Evolutionary conservation across 92 coral and sea anemone species (phyloP).

Genomic region (Virgularia gustaviana): DNA sequence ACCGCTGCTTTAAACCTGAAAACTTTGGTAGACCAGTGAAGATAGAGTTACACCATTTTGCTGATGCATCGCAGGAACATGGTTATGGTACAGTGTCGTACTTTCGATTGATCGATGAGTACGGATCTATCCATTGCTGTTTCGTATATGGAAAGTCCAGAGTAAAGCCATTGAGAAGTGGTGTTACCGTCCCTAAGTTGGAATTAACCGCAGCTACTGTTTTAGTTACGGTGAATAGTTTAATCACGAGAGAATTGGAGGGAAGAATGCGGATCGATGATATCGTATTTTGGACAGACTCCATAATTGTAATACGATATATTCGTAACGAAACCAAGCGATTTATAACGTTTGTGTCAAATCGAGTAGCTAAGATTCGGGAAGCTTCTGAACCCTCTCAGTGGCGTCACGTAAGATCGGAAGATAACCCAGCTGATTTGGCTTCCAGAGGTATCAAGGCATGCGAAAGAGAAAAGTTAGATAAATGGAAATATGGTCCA

Average conservation of each 20-base stretch:
- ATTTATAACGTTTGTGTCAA: slow-evolving; percentile 54
- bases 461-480: slow-evolving; percentile 45
- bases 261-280: slow-evolving; percentile 51
- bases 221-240: slow-evolving; percentile 33
- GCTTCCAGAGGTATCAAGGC: slow-evolving; percentile 59
- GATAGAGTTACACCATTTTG: slow-evolving; percentile 46
- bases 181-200: slow-evolving; percentile 56
- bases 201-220: slow-evolving; percentile 59
- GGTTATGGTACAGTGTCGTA: slow-evolving; percentile 69
- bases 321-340: slow-evolving; percentile 47
- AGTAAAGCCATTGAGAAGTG: slow-evolving; percentile 48
- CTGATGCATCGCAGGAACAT: slow-evolving; percentile 63
- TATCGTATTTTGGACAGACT: slow-evolving; percentile 61
- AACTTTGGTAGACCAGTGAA: slow-evolving; percentile 43
- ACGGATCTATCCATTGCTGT: slow-evolving; percentile 51
- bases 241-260: slow-evolving; percentile 42
- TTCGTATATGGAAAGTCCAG: slow-evolving; percentile 59
- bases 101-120: slow-evolving; percentile 42
- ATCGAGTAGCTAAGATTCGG: slow-evolving; percentile 51
- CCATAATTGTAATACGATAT: slow-evolving; percentile 47
- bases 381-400: slow-evolving; percentile 49
- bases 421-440: slow-evolving; percentile 53
- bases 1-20: slow-evolving; percentile 56
- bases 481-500: slow-evolving; percentile 54
- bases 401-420: slow-evolving; percentile 51